phyloP scores from a whole-genome alignment of 2,797 vertebrate genomes.

The Galaxias olidus region DNA sequence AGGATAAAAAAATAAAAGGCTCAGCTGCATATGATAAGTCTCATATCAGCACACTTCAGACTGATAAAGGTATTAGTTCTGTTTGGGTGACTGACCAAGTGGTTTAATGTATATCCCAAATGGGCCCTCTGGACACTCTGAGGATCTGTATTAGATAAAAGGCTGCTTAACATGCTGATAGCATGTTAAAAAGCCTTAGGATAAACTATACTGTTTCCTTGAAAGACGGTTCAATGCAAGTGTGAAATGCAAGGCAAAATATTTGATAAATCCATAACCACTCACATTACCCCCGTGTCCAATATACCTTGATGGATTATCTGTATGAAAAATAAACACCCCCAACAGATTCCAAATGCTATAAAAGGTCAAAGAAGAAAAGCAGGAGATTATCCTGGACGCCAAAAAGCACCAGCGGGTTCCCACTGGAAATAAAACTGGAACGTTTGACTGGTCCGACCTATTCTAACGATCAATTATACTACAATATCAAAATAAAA shows the following conservation, averaged over 20 bases:
- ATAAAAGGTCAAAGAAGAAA: conserved; percentile 13
- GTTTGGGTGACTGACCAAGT: conserved; percentile 39
- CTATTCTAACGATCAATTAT: conserved; percentile 29
- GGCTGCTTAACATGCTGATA: conserved; percentile 47
- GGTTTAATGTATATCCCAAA: background rate
- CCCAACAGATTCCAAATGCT: conserved; percentile 3
- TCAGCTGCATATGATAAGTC: conserved; percentile 37
- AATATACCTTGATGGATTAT: conserved; percentile 39
- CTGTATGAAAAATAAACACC: conserved; percentile 14
- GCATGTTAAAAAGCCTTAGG: conserved; percentile 22
- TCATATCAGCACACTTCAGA: conserved; percentile 33
- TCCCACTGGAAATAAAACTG: conserved; percentile 23
- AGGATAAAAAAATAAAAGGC: conserved; percentile 61
- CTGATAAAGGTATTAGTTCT: conserved; percentile 33
- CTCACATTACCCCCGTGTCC: conserved; percentile 25
- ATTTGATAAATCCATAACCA: conserved; percentile 24
- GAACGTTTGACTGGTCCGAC: conserved; percentile 20
- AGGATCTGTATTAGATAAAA: conserved; percentile 16
- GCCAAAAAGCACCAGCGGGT: conserved; percentile 17
- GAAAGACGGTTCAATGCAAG: conserved; percentile 13
- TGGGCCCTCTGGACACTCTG: background rate
- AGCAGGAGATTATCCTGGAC: conserved; percentile 8
- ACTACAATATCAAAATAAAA: conserved; percentile 44
- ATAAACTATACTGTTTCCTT: conserved; percentile 17
- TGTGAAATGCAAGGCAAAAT: conserved; percentile 17